Evolutionary conservation across 1,140 invertebrate species (phyloP).

Genomic region (Bombyx mandarina): DNA sequence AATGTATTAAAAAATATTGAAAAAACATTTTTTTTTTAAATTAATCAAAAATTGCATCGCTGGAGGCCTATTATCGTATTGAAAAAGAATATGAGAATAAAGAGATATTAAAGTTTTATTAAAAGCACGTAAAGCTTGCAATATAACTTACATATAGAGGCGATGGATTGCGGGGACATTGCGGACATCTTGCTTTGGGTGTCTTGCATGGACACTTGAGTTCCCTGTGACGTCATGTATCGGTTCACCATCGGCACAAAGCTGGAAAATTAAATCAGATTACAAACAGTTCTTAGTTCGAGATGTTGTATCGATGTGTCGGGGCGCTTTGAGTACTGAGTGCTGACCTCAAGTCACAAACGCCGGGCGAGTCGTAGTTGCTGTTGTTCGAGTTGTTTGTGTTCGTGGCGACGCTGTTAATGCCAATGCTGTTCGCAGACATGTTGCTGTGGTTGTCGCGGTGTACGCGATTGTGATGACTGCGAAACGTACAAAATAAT

Average conservation of each 20-base stretch:
- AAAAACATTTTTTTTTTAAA: too few relatives aligned
- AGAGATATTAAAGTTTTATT: too few relatives aligned
- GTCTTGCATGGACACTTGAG: conserved; percentile 65
- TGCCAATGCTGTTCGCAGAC: conserved; percentile 66
- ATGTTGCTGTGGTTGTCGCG: conserved; percentile 72
- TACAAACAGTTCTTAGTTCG: too few relatives aligned
- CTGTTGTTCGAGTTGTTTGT: conserved; percentile 49
- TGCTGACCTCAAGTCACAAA: conserved; percentile 64
- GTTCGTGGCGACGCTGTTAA: conserved; percentile 60
- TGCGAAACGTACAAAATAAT: conserved; percentile 13
- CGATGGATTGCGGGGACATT: conserved; percentile 67
- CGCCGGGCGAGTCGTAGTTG: conserved; percentile 62
- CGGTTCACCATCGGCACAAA: conserved; percentile 69
- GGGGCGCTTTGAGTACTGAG: neutral
- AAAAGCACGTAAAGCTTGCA: too few relatives aligned
- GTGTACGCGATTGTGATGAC: conserved; percentile 79
- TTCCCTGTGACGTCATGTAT: conserved; percentile 69
- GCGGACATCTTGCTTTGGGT: conserved; percentile 58
- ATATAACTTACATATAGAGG: conserved; percentile 58
- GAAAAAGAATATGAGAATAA: too few relatives aligned
- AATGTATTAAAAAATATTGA: too few relatives aligned
- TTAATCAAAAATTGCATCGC: too few relatives aligned
- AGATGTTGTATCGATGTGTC: neutral
- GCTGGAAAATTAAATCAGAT: conserved; percentile 22
- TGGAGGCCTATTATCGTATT: too few relatives aligned